A percentile compares a stretch with the other conserved stretches of the same genome.
Evolutionary conservation across 2,888 invertebrate species (phyloP).

Genomic region (Agrilus biguttatus): DNA sequence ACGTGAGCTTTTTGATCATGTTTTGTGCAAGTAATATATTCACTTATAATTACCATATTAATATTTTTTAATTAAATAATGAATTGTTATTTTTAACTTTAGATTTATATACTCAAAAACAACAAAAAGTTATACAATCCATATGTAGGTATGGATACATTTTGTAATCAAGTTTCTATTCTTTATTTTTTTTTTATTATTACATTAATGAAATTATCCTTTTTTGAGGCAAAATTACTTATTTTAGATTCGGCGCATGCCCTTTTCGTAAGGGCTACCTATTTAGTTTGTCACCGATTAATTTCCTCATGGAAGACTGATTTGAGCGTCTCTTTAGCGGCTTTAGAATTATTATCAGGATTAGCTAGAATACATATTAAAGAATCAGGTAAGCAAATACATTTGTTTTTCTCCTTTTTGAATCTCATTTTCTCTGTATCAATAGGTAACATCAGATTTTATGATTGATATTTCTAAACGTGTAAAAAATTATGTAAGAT

Average conservation of each 20-base stretch:
- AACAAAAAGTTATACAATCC: too few relatives aligned
- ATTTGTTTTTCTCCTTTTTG: background rate
- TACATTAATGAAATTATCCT: slow-evolving; percentile 3
- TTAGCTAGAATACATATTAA: slow-evolving; percentile 79
- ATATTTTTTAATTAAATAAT: too few relatives aligned
- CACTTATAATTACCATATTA: too few relatives aligned
- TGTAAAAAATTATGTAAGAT: too few relatives aligned
- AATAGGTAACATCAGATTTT: background rate
- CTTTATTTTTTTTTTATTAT: background rate
- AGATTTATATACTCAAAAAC: too few relatives aligned
- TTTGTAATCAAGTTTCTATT: too few relatives aligned
- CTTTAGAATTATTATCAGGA: slow-evolving; percentile 80
- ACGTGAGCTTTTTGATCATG: background rate
- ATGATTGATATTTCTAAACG: background rate
- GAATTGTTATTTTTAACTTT: too few relatives aligned
- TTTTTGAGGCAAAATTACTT: background rate
- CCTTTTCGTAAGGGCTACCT: slow-evolving; percentile 81
- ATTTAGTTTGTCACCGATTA: slow-evolving; percentile 85
- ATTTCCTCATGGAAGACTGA: slow-evolving; percentile 96
- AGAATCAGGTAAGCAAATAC: slow-evolving; percentile 66
- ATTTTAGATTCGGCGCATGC: slow-evolving; percentile 62
- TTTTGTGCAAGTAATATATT: background rate
- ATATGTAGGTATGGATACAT: too few relatives aligned
- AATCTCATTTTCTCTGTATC: background rate
- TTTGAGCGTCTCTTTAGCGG: slow-evolving; percentile 84